Percentiles rank a stretch among this genome's conserved stretches.
phyloP scores from a whole-genome alignment of 2,113 vertebrate genomes.

The Elanoides forficatus region DNA sequence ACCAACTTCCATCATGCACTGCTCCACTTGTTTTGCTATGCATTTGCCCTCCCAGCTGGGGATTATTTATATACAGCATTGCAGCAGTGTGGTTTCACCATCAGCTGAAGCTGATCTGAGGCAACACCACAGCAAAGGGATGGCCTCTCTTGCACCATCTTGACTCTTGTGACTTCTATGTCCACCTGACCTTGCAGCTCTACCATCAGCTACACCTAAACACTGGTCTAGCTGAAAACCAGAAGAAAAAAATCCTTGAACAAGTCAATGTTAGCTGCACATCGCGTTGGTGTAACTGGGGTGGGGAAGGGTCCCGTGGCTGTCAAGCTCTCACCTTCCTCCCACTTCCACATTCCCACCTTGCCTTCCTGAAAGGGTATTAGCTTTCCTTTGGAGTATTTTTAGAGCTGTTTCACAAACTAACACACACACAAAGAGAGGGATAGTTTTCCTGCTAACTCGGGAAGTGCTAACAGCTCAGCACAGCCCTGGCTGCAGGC shows the following conservation, averaged over 20 bases:
- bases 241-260: background rate
- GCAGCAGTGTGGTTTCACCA: background rate
- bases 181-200: background rate
- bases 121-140: background rate
- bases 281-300: fast-evolving
- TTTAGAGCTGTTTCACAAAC: background rate
- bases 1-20: background rate
- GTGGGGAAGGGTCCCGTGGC: background rate
- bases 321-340: background rate
- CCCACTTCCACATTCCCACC: no score
- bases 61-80: background rate
- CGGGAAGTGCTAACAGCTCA: fast-evolving
- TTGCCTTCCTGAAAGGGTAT: no score
- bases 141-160: background rate
- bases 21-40: no score
- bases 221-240: background rate
- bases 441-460: background rate
- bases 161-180: fast-evolving
- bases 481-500: background rate
- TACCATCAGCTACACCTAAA: background rate
- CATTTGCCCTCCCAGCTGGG: background rate
- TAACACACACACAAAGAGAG: background rate
- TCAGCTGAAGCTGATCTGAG: background rate
- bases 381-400: background rate
- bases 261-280: fast-evolving